phyloP scores from a whole-genome alignment of 2,888 invertebrate genomes.

The Ommatoiulus sabulosus region DNA sequence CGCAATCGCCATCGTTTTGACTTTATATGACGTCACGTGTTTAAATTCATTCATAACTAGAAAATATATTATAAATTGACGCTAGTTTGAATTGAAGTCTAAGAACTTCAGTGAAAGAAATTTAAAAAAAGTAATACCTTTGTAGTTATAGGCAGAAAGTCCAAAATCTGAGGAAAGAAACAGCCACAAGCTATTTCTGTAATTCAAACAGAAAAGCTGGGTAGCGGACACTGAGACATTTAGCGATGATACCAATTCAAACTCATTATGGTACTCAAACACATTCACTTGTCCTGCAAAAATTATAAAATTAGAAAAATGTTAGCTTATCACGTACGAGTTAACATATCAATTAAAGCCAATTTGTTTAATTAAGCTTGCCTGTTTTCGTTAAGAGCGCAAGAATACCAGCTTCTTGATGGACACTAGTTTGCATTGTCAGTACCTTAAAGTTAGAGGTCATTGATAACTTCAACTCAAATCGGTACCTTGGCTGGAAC shows the following conservation, averaged over 20 bases:
- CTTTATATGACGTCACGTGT: not conserved
- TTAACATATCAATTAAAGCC: not conserved
- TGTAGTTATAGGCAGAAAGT: not conserved
- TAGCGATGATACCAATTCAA: not conserved
- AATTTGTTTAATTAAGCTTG: not conserved
- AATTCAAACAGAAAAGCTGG: not conserved
- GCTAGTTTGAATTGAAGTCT: not conserved
- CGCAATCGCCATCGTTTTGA: not conserved
- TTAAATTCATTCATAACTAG: not conserved
- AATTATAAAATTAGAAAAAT: not conserved
- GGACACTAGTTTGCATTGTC: not conserved
- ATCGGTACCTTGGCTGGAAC: not conserved
- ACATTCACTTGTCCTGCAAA: not conserved
- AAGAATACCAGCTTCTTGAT: not conserved
- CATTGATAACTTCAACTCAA: not conserved
- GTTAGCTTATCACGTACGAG: not conserved
- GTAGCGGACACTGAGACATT: not conserved
- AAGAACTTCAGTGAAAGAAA: not conserved
- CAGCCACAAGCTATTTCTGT: not conserved
- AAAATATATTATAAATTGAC: not conserved
- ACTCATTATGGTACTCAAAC: not conserved
- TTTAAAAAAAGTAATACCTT: not conserved
- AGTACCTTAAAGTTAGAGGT: not conserved
- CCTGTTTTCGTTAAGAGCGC: not conserved
- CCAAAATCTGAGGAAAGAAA: not conserved